Base-by-base conservation (phyloP, 2,113 vertebrate species). In the Phycodurus eques region DNA sequence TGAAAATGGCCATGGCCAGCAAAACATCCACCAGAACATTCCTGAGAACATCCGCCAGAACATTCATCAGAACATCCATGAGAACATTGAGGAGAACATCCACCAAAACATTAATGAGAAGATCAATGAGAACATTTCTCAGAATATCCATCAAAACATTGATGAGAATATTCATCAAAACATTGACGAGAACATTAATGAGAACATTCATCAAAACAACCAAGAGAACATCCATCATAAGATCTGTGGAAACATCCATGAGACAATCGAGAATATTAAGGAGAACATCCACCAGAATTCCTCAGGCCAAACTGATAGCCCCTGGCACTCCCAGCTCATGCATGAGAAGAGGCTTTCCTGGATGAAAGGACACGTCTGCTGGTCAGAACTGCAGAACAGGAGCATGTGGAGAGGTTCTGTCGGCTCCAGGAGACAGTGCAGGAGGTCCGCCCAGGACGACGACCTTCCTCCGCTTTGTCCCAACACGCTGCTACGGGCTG, bases 331-430 rank as follows among this genome's bases (percentile, higher is more conserved):
- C 76, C 84, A 15, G 57, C 72, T 73, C 75, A 70, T 92, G 51
- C 94, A 97, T 84, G 87, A 92, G 60, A 98, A 92, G 82, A 93
- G 94, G 77, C 79, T 93, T 83, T 74, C 80, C 0, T 98, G 97
- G 96, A 93, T 95, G 88, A 93, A 87, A 39, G 90, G 89, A 10
- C 95, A 90, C 83, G 87, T 87, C 78, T 76, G 94, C 8, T 98
- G 96, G 96, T 88, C 90, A 78, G 90, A 92, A 89, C 90, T 94
- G 39, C 88, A 93, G 87, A 94, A 92, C 76, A 87, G 76, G 68
- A 95, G 92, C 67, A 85, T 83, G 76, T 10, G 53, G n/a, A 72
- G 10, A 1, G 51, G 59, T 8, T n/a, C 49, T 1, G 11, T 49
- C 4, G 15, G 2, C 4, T 42, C 75, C 59, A 92, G 74, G 74